Evolutionary conservation across 1,140 invertebrate species (phyloP), one percentile per base, ranked within the genome.

Genomic region (Drosophila lini): DNA sequence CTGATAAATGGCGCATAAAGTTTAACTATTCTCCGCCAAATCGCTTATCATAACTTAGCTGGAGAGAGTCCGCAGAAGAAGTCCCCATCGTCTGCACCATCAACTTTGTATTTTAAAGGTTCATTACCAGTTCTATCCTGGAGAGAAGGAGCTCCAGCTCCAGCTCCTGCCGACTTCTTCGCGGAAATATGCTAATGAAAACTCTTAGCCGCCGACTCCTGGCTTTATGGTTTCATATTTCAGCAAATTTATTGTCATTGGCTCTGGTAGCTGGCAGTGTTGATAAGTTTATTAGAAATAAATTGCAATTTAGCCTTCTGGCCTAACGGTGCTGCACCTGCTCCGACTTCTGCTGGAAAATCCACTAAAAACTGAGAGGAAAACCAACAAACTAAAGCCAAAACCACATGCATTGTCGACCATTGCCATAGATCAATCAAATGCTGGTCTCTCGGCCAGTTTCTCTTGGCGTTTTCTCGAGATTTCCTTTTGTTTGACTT

Each of bases 251-350:
- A 89, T 89, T 58, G 70, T 75, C 53, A 67, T 71, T 58, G 62
- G 48, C 47, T 31, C 61, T 78, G 79, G 80, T 89, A 89, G 84
- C 84, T 81, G 65, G 70, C 65, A 69, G 84, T 79, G 83, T 88
- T 89, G 84, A 89, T 89, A 89, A 90, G 84, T 89, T 89, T 89
- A 89, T 89, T 89, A 89, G 85, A 89, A 80, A 89, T 89, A 89
- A 89, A 89, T 89, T 89, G 84, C 84, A 89, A 89, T 88, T 88
- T 88, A 77, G 84, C 80, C 57, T 38, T 50, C 55, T 40, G 40
- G 57, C 45, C 59, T 78, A 78, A 78, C 76, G 76, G 76, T 48
- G 69, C 28, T 25, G 34, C 58, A 70, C 22, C 64, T 78, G 78
- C 58, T 60, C 15, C 40, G 63, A 25, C 45, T 47, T 22, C 45